Evolutionary conservation across 2,113 vertebrate species (phyloP).

Genomic region (Tragelaphus strepsiceros): DNA sequence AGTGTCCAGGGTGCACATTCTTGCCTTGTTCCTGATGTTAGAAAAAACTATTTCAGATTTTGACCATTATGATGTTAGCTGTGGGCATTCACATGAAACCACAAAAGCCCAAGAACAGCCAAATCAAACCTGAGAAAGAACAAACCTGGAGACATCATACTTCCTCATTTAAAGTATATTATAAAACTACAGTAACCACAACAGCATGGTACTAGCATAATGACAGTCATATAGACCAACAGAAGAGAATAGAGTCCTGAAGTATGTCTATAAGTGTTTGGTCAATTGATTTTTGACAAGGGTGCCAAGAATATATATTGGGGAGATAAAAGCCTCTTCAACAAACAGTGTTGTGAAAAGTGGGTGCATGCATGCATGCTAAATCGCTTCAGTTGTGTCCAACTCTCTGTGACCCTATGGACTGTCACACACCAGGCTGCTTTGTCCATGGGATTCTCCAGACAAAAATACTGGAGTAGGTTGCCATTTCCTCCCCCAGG

Average conservation of each 20-base stretch:
- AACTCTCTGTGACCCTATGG: neutral
- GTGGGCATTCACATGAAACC: neutral
- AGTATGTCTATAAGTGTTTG: neutral
- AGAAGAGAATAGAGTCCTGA: neutral
- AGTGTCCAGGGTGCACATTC: neutral
- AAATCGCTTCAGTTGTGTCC: neutral
- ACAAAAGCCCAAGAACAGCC: neutral
- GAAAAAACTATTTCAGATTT: neutral
- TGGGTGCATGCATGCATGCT: neutral
- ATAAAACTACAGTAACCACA: neutral
- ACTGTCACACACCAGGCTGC: neutral
- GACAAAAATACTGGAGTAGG: neutral
- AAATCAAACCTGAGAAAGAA: neutral
- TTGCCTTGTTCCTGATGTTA: neutral
- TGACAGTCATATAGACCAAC: neutral
- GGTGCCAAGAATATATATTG: neutral
- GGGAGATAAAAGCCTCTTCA: neutral
- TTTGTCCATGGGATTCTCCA: neutral
- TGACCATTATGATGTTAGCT: neutral
- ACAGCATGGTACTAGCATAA: neutral
- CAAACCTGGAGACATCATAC: neutral
- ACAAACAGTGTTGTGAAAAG: neutral
- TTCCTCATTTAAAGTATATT: neutral
- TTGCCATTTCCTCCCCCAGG: neutral
- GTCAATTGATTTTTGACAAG: neutral